Evolutionary conservation across 2,797 vertebrate species (phyloP), one percentile per base, ranked within the genome.

Genomic region (Garrulus glandarius): DNA sequence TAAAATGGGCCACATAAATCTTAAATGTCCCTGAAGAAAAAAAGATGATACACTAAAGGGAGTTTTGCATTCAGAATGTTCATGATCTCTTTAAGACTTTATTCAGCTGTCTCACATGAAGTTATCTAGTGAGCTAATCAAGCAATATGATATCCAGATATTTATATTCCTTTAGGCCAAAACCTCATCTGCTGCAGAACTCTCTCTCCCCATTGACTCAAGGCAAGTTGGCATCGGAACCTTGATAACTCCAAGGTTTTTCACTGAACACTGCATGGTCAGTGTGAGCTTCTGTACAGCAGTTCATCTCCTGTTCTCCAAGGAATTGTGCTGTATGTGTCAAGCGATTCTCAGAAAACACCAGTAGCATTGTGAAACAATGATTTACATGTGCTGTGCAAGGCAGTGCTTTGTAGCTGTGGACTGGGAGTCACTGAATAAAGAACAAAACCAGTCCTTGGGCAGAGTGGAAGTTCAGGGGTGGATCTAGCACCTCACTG

Each of bases 151-250:
- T 77, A 83, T 27, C 43, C 60, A 78, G 88, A 83, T 89, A 87
- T 77, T 84, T 91, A 30, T 15, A 55, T 70, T 70, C 37, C 84
- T 94, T 91, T 70, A 84, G 87, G 78, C 75, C 57, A 89, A 77
- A 95, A 68, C n/a, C 36, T 89, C 87, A 92, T 82, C 87, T 92
- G 77, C 67, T 92, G 67, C 41, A 78, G 74, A 94, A 52, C 56
- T 49, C 56, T 67, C 49, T 79, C 10, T 61, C 57, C 46, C 20
- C 32, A 29, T 30, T 64, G 59, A 69, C 77, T 82, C 32, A 77
- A 56, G 81, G 69, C 81, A 87, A 75, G 55, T 7, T 55, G 30
- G 34, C 27, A 32, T 13, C 55, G 64, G 57, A 77, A n/a, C 67
- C 32, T 59, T 76, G 39, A 39, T 39, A 39, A 39, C 39, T 39